Conservation (phyloP, 2,888 invertebrate genomes). For the Cinara cedri region DNA sequence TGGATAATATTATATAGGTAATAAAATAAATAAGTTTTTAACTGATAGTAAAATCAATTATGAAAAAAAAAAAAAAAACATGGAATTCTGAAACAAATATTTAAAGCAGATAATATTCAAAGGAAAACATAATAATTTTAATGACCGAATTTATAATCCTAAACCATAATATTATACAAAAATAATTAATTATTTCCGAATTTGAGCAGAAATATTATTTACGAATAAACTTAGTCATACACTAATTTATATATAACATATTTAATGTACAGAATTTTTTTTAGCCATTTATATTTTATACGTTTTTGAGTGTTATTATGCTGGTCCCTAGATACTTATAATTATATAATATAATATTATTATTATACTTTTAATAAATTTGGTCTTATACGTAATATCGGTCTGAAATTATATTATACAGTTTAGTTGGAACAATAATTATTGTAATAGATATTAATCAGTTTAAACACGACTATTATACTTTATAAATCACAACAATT, state of each 20-base stretch:
- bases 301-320: background rate
- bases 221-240: background rate
- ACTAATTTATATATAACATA: background rate
- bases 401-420: background rate
- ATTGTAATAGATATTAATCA: background rate
- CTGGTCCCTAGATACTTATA: conserved; percentile 39
- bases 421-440: background rate
- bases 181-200: conserved; percentile 43
- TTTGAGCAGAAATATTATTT: conserved; percentile 37
- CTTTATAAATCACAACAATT: background rate
- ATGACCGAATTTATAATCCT: background rate
- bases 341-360: background rate
- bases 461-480: background rate
- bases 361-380: background rate
- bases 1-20: background rate
- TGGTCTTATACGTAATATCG: background rate
- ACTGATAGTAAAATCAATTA: too few relatives aligned
- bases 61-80: too few relatives aligned
- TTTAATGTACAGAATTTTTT: conserved; percentile 1
- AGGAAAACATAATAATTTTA: background rate
- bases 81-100: background rate
- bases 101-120: background rate
- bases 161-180: conserved; percentile 18
- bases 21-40: background rate
- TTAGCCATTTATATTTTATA: background rate